Percentiles rank a stretch among this genome's conserved stretches.
These are phyloP conservation scores for Syrrhaptes paradoxus DNA, from an alignment of 2,113 vertebrate species.

Conservation along the genomic window DNA sequence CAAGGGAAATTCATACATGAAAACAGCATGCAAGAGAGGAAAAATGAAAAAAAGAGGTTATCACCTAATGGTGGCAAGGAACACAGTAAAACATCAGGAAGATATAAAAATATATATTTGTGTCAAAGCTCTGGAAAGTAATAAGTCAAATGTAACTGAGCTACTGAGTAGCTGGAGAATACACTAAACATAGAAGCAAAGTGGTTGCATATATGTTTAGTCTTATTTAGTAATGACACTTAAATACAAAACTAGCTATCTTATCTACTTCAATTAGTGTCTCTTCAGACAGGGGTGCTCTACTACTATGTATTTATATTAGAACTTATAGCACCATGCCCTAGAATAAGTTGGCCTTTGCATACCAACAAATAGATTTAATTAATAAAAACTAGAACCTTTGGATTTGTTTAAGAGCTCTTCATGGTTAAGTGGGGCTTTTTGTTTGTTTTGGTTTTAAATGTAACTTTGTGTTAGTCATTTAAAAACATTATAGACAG, in stretches of 20 bases:
- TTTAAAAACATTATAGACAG: background rate
- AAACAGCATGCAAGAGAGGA: background rate
- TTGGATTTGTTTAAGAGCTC: background rate
- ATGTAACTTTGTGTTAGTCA: background rate
- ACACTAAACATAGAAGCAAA: background rate
- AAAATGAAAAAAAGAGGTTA: background rate
- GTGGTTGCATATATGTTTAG: background rate
- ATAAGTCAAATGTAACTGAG: background rate
- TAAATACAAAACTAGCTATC: background rate
- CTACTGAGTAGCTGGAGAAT: background rate
- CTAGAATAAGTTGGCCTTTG: background rate
- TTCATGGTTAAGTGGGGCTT: background rate
- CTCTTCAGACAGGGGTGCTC: background rate
- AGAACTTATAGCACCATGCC: background rate
- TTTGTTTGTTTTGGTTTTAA: background rate
- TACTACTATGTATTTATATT: background rate
- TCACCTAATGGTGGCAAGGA: background rate
- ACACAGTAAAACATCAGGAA: background rate
- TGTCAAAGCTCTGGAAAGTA: background rate
- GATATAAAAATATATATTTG: background rate
- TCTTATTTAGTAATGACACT: background rate
- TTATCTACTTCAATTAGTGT: background rate
- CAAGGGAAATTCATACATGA: background rate
- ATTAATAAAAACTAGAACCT: background rate
- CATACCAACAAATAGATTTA: background rate